Evolutionary conservation across 2,888 invertebrate genomes (phyloP), one percentile per base, ranked within the genome.

Genomic region (Slavum lentiscoides): DNA sequence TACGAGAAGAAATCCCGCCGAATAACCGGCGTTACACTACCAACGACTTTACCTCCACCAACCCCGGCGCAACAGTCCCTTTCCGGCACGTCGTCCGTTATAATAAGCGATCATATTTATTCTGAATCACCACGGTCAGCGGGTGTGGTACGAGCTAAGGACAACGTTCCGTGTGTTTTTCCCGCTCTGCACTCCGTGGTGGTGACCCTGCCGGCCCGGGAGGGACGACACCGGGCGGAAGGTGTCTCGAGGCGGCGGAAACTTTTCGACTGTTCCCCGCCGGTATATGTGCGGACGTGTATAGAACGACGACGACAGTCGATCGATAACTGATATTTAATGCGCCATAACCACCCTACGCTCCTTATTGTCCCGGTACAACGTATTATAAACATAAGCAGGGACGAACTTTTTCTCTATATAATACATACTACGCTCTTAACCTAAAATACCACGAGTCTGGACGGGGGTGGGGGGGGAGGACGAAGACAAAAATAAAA

Each of bases 1-100:
- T 69, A 74, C 53, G 61, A 76, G 76, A 76, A 76, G 76, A 76
- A 76, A 69, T 76, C 68, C 69, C 67, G 68, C 69, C 67, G 68
- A 68, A 68, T 55, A 69, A 74, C 76, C 53, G 37, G 64, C 64
- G 61, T 61, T 30, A n/a, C n/a, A n/a, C n/a, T n/a, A n/a, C n/a
- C n/a, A n/a, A n/a, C n/a, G n/a, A n/a, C n/a, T n/a, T n/a, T n/a
- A n/a, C 49, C 30, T 49, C 53, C n/a, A 37, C 74, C 37, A n/a
- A 23, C 4, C 15, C 53, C 53, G 62, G 13, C 30, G 0, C 3
- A 21, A 8, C 17, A 11, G 49, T 11, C 49, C 49, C 49, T 9
- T 49, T 1, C 49, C 49, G 7, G 11, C 23, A 6, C n/a, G 1
- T n/a, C 66, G 1, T 30, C 30, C 15, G 19, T 30, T 43, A 30